A percentile compares a stretch with the other conserved stretches of the same genome.
phyloP scores from a whole-genome alignment of 2,888 invertebrate species.

The Rhogogaster chlorosoma region DNA sequence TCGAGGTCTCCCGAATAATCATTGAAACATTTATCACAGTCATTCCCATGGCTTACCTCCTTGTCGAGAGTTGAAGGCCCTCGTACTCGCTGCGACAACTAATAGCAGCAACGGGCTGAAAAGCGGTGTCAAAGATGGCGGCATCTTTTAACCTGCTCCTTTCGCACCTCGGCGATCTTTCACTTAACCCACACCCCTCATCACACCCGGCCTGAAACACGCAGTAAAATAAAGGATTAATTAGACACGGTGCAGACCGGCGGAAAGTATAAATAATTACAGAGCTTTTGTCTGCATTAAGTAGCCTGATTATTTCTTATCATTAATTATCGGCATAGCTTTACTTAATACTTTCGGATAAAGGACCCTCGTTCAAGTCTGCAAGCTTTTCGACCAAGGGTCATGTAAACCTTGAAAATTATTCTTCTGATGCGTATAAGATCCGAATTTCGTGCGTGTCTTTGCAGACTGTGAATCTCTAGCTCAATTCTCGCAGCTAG shows the following conservation, averaged over 20 bases:
- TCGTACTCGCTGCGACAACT: constrained; percentile 72
- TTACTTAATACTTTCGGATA: neutral
- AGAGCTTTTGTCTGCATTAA: neutral
- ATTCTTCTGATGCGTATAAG: too few species aligned
- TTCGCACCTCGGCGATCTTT: constrained; percentile 70
- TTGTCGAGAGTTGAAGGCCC: constrained; percentile 72
- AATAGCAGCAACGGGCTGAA: constrained; percentile 73
- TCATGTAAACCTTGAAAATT: too few species aligned
- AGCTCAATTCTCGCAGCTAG: neutral
- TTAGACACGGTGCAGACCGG: neutral
- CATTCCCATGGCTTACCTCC: constrained; percentile 65
- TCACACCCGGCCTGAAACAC: constrained; percentile 64
- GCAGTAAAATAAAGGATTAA: neutral
- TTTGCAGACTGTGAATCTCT: neutral
- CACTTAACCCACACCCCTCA: constrained; percentile 75
- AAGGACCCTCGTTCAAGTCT: neutral
- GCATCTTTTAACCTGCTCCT: constrained; percentile 71
- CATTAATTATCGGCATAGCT: neutral
- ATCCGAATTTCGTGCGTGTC: neutral
- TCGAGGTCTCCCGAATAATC: neutral
- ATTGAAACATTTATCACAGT: neutral
- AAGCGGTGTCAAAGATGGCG: constrained; percentile 70
- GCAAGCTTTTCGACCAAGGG: neutral
- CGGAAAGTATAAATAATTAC: constrained; percentile 3
- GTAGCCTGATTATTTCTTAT: neutral